Evolutionary conservation across 2,113 vertebrate genomes (phyloP).

Genomic region (Microcebus lehilahytsara): DNA sequence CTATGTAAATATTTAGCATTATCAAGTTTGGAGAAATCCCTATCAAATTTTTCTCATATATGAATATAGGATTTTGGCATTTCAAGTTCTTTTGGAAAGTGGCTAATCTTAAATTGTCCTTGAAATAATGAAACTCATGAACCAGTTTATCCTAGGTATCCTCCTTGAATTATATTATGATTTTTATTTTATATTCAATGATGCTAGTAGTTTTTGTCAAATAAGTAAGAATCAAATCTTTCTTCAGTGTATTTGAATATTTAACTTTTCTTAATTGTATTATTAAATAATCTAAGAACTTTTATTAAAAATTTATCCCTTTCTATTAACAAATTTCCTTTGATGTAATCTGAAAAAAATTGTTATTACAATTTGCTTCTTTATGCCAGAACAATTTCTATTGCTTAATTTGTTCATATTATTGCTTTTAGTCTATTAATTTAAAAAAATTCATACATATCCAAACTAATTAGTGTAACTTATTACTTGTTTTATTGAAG

Average conservation of each 20-base stretch:
- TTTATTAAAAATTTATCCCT: background rate
- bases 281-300: slow-evolving; percentile 35
- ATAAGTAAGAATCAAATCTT: background rate
- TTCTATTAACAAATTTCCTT: background rate
- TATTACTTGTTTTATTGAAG: slow-evolving; percentile 1
- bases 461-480: background rate
- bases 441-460: background rate
- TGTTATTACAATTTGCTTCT: background rate
- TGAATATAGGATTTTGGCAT: slow-evolving; percentile 1
- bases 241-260: slow-evolving; percentile 22
- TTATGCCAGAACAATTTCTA: slow-evolving; percentile 28
- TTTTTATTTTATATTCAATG: slow-evolving; percentile 11
- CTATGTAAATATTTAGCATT: background rate
- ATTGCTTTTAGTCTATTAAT: slow-evolving; percentile 4
- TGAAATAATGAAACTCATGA: slow-evolving; percentile 17
- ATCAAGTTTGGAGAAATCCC: background rate
- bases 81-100: slow-evolving; percentile 15
- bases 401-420: background rate
- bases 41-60: background rate
- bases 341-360: background rate
- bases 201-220: background rate
- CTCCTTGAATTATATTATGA: background rate
- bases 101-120: slow-evolving; percentile 16
- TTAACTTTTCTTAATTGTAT: background rate
- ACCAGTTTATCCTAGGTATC: slow-evolving; percentile 7